Evolutionary conservation across 2,113 vertebrate genomes (phyloP).

Genomic region (Diadophis punctatus): DNA sequence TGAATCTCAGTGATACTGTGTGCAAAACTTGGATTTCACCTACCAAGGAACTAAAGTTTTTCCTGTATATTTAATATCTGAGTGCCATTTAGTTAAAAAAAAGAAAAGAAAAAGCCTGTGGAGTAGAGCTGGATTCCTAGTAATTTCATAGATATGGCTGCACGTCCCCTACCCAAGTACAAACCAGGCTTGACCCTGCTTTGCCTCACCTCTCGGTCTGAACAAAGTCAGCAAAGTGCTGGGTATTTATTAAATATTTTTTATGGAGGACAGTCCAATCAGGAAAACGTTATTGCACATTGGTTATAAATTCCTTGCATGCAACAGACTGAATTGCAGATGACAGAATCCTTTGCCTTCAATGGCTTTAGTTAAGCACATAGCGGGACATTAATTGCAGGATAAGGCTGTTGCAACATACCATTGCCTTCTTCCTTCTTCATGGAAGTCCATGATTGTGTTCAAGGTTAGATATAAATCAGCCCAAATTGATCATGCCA

Average conservation of each 20-base stretch:
- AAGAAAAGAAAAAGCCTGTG: neutral
- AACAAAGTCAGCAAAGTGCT: neutral
- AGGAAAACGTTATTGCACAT: neutral
- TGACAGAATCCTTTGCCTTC: neutral
- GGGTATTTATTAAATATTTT: neutral
- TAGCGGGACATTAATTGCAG: neutral
- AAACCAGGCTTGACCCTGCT: neutral
- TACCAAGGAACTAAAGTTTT: neutral
- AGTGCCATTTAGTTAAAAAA: neutral
- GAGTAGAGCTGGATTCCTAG: neutral
- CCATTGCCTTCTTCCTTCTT: neutral
- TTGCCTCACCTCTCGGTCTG: neutral
- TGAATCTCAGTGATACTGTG: neutral
- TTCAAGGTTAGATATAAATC: constrained; percentile 28
- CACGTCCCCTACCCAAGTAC: neutral
- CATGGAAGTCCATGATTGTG: neutral
- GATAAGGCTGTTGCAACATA: neutral
- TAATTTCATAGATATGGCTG: neutral
- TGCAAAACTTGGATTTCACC: neutral
- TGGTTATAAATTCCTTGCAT: neutral
- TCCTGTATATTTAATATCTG: neutral
- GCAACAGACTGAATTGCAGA: too few relatives aligned
- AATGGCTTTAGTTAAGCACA: neutral
- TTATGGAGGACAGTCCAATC: neutral
- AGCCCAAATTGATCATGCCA: constrained; percentile 39